Base-by-base conservation (phyloP, 2,888 invertebrate species). In the Leucozona laternaria region DNA sequence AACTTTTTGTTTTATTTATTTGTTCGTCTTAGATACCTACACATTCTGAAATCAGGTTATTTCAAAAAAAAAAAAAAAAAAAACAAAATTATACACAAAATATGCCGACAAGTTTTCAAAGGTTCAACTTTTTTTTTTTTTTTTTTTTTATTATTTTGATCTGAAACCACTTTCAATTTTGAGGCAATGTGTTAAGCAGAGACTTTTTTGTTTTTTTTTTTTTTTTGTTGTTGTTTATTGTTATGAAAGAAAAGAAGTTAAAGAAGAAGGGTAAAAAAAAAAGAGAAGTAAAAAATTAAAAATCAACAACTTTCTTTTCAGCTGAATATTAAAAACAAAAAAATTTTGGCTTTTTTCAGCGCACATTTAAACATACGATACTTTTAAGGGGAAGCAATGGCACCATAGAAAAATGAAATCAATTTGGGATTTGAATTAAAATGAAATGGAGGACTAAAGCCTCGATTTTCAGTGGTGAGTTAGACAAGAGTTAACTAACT, bases 241-340 rank as follows among this genome's bases (percentile, higher is more conserved):
- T 72, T 72, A 80, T 71, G 76, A 66, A 53, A 20, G 45, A 22
- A 22, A 64, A 40, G 37, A 22, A 58, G 60, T 60, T 15, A 40
- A 43, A 58, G 45, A 57, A 58, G 48, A 45, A 60, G 48, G 20
- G 62, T 66, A 37, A 3, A n/a, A 15, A 10, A 17, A 31, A n/a
- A 25, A 3, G 53, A 25, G 34, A 25, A 80, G 15, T 55, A 70
- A 15, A 66, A 79, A 71, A 37, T n/a, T 55, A 45, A 80, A 85
- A 81, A 81, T 85, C 77, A 85, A 85, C 80, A 85, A 85, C 85
- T 85, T 85, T 85, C 85, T 85, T 85, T 85, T 81, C 60, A 78
- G 8, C 6, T 48, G 73, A 62, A 40, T 68, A 66, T 55, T 5
- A 17, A 17, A 57, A 57, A 57, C 17, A 55, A 55, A 25, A 25